Evolutionary conservation across 30 jellyfish, hydroid and myxozoan species (phyloP).

Genomic region (Clytia hemisphaerica): DNA sequence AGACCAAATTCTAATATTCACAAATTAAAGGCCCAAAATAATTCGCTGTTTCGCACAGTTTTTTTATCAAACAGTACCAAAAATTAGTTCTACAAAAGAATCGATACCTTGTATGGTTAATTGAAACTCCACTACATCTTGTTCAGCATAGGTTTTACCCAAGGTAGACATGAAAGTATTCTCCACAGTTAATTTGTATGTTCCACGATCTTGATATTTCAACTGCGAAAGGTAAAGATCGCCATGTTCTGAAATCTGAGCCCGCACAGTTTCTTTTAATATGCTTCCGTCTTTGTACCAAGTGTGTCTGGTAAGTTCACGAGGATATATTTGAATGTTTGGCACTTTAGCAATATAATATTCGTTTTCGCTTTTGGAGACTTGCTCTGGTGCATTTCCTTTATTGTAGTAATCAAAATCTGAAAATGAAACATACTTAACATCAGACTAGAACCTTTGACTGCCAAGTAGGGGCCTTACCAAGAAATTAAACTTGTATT

Average conservation of each 20-base stretch:
- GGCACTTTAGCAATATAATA: slow-evolving; percentile 17
- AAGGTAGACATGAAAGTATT: slow-evolving; percentile 35
- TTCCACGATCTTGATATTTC: slow-evolving; percentile 42
- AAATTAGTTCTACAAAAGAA: not conserved
- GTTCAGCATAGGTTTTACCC: slow-evolving; percentile 36
- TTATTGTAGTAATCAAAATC: slow-evolving; percentile 74
- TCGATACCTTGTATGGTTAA: slow-evolving; percentile 43
- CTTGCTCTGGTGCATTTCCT: no score
- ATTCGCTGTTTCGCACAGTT: no score
- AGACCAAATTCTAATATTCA: no score
- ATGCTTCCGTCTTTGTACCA: slow-evolving; percentile 62
- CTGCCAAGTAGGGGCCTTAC: no score
- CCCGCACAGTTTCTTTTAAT: slow-evolving; percentile 39
- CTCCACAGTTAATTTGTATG: slow-evolving; percentile 44
- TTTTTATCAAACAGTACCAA: no score
- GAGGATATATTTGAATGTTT: no score
- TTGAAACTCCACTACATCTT: slow-evolving; percentile 5
- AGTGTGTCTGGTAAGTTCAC: slow-evolving; percentile 38
- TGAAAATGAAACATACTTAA: slow-evolving; percentile 12
- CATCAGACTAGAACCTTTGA: no score
- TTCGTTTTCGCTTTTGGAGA: slow-evolving; percentile 29
- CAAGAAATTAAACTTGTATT: no score
- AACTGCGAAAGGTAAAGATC: slow-evolving; percentile 55
- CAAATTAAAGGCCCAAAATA: no score
- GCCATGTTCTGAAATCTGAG: slow-evolving; percentile 38